Conservation (phyloP, 2,113 vertebrate genomes). For the Epinephelus moara region DNA sequence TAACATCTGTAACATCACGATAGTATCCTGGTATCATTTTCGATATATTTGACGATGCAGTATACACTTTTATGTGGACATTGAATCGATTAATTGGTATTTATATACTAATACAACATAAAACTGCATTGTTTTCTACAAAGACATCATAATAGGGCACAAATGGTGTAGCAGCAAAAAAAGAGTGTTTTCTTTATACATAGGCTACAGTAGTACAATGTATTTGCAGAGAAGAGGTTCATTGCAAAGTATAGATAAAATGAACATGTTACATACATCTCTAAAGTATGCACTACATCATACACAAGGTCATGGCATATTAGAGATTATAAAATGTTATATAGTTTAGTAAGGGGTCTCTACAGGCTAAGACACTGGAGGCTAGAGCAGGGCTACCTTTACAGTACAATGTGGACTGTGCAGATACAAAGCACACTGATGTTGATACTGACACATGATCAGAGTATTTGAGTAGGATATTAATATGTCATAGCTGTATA, state of each 20-base stretch:
- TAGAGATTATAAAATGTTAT: slow-evolving; percentile 67
- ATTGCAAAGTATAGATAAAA: slow-evolving; percentile 64
- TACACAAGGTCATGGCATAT: slow-evolving; percentile 71
- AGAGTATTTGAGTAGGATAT: slow-evolving; percentile 38
- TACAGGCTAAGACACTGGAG: slow-evolving; percentile 70
- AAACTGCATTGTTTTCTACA: slow-evolving; percentile 78
- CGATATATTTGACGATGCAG: slow-evolving; percentile 71
- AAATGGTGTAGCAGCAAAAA: slow-evolving; percentile 88
- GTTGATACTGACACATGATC: slow-evolving; percentile 54
- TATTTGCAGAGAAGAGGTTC: slow-evolving; percentile 67
- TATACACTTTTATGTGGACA: slow-evolving; percentile 77
- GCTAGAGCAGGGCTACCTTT: slow-evolving; percentile 56
- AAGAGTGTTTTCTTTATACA: slow-evolving; percentile 79
- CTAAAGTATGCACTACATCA: slow-evolving; percentile 67
- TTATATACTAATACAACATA: slow-evolving; percentile 76
- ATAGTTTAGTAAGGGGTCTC: slow-evolving; percentile 62
- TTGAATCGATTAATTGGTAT: slow-evolving; percentile 68
- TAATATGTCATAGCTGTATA: slow-evolving; percentile 40
- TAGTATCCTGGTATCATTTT: slow-evolving; percentile 76
- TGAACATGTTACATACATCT: slow-evolving; percentile 68
- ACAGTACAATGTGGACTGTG: slow-evolving; percentile 60
- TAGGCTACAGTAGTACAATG: slow-evolving; percentile 73
- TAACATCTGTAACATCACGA: slow-evolving; percentile 84
- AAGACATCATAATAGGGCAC: slow-evolving; percentile 84
- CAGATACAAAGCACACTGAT: slow-evolving; percentile 67